Base-by-base conservation (phyloP, 2,113 vertebrate genomes). In the Lampris incognitus region DNA sequence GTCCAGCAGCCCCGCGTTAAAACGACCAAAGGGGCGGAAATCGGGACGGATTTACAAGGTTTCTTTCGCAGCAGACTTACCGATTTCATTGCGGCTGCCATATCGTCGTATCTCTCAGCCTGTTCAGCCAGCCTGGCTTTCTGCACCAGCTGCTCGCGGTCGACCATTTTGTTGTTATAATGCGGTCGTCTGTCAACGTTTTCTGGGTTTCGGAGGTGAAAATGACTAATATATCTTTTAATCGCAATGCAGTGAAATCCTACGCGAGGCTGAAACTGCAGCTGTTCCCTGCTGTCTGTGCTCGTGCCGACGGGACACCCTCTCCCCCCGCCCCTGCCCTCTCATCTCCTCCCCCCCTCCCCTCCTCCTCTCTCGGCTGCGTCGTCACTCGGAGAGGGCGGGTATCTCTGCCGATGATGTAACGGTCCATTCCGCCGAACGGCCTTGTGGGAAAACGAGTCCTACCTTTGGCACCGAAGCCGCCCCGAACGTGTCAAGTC, bases 81-180 rank as follows among this genome's bases (percentile, higher is more conserved):
- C 95, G 98, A 97, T 93, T 99, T 98, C 97, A 99, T 98, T 89
- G 97, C 97, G 86, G 96, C 97, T 90, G 97, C 97, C 97, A 99
- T 99, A 90, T 99, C 97, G 91, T 98, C 97, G 88, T 98, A 99
- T 85, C 97, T 92, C 93, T 99, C 97, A 88, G 97, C 97, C 94
- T 98, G 97, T 90, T 98, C 97, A 72, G 97, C 97, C 95, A 98
- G 96, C 95, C 97, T 96, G 94, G 97, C 97, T 97, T 98, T 99
- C 95, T 98, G 97, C 93, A 98, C 97, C 95, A 98, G 96, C 96
- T 99, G 97, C 95, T 99, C 97, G 92, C 97, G 97, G 89, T 98
- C 97, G 90, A 98, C 97, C 97, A 98, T 98, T 76, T 92, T 92
- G 4, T 87, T 58, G 4, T 64, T 81, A 87, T 76, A 44, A 86